Conservation (phyloP, 2,113 vertebrate species). For the Anthoscopus minutus region DNA sequence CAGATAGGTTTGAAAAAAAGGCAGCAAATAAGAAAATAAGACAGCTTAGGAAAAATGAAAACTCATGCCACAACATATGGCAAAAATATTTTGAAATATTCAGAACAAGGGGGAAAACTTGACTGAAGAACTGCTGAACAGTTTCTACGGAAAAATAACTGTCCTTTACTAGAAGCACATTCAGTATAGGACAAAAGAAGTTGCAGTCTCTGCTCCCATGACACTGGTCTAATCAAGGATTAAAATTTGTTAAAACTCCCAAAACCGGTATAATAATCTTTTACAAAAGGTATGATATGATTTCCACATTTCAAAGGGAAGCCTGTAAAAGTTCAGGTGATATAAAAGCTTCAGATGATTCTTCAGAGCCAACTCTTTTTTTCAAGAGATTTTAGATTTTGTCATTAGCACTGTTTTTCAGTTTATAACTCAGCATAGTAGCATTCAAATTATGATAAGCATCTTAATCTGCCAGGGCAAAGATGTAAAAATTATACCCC, state of each 20-base stretch:
- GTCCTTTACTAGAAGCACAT: neutral
- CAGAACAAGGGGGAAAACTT: neutral
- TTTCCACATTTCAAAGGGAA: neutral
- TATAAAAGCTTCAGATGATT: neutral
- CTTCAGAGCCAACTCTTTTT: neutral
- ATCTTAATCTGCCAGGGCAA: neutral
- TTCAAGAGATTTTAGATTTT: neutral
- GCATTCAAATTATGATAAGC: neutral
- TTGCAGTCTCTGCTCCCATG: neutral
- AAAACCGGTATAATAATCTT: neutral
- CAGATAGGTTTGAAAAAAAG: constrained; percentile 13
- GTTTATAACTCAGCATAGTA: neutral
- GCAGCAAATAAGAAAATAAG: constrained; percentile 1
- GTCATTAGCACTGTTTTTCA: neutral
- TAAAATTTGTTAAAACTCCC: neutral
- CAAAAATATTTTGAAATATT: constrained; percentile 21
- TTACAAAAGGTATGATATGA: neutral
- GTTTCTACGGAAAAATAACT: neutral
- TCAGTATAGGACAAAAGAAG: neutral
- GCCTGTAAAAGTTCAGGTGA: neutral
- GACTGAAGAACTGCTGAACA: neutral
- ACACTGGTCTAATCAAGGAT: neutral
- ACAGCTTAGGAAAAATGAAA: neutral
- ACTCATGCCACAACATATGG: neutral
- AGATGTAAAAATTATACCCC: neutral